A percentile compares a stretch with the other conserved stretches of the same genome.
phyloP scores from a whole-genome alignment of 2,888 invertebrate genomes.

The Chrysolina oricalcia region DNA sequence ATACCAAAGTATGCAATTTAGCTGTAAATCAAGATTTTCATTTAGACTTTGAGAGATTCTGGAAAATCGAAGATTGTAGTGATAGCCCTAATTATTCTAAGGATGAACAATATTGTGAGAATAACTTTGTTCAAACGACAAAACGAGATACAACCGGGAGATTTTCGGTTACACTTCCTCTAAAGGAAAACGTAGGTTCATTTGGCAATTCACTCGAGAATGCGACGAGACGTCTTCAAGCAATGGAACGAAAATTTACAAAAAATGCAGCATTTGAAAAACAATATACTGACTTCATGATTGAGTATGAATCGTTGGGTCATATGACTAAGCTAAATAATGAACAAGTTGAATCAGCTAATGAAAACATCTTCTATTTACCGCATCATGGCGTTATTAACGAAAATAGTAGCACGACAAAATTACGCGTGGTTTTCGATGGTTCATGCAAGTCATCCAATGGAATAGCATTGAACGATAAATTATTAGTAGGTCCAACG shows the following conservation, averaged over 20 bases:
- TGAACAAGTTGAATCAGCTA: neutral
- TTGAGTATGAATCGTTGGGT: neutral
- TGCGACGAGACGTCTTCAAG: neutral
- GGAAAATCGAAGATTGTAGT: neutral
- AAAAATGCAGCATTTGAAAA: neutral
- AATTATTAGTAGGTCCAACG: neutral
- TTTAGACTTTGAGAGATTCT: neutral
- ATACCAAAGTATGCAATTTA: neutral
- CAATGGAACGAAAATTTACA: conserved; percentile 3
- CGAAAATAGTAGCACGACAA: neutral
- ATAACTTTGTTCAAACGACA: conserved; percentile 8
- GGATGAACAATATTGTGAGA: neutral
- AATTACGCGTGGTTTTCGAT: neutral
- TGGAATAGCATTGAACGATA: neutral
- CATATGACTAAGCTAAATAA: neutral
- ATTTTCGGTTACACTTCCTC: neutral
- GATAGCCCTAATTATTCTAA: neutral
- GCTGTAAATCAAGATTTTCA: neutral
- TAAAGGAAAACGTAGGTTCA: neutral
- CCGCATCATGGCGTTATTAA: neutral
- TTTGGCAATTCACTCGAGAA: neutral
- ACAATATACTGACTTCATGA: neutral
- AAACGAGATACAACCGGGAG: neutral
- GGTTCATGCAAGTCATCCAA: neutral
- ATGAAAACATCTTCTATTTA: neutral